Evolutionary conservation across 1,140 invertebrate genomes (phyloP), one percentile per base, ranked within the genome.

Genomic region (Dinothrombium tinctorium): DNA sequence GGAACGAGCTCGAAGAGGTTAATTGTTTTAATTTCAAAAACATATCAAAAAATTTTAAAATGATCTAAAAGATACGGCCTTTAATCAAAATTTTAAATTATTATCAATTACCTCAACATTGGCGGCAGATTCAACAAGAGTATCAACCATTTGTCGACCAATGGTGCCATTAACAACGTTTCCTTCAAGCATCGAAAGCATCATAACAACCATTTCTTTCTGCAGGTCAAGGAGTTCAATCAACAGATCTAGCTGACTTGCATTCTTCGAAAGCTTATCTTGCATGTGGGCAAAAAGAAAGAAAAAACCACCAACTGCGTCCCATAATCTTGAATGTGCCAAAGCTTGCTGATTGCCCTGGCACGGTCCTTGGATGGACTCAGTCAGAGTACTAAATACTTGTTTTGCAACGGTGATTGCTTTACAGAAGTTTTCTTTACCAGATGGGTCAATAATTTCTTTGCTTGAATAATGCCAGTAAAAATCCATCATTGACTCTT

Each of bases 131-230:
- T 99, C 94, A 3, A 98, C 90, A 20, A 99, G 59, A 0, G 94
- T 98, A 59, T 99, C 94, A 17, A 99, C 92, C 94, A 99, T 99
- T 63, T 99, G 94, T 58, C 98, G 98, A 54, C 94, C 94, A 61
- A 99, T 99, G 3, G 92, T 95, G 47, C 92, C 92, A 58, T 84
- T 83, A 33, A 84, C 71, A n/a, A 83, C 78, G 53, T 84, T 83
- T 44, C 87, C 94, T 74, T 99, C 94, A 53, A 99, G 71, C 92
- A 99, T 99, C 43, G 90, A 96, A 12, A 99, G 65, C 82, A 99
- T 89, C 87, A 99, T 95, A 38, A 94, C 96, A 53, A 99, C 96
- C 94, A 99, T 98, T 59, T 99, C 94, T 57, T 98, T 99, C 60
- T 99, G 92, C 17, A 99, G 64, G 59, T 96, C 96, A 21, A 99